A percentile compares a stretch with the other conserved stretches of the same genome.
These are phyloP conservation scores for Melipona quadrifasciata DNA, from an alignment of 1,140 invertebrate species.

Conservation along the genomic window DNA sequence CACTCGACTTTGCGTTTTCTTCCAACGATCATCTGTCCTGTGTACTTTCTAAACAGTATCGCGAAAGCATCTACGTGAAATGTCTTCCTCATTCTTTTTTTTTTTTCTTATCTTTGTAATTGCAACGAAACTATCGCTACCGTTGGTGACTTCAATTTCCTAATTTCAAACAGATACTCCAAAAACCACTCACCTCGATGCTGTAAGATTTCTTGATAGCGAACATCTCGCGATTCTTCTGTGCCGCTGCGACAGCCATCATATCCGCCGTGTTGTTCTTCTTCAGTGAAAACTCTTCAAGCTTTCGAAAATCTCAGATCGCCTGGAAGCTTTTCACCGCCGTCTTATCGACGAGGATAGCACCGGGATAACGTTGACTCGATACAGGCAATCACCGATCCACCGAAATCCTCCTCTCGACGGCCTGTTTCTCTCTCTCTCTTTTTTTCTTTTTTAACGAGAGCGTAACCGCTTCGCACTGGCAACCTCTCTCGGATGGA, in stretches of 20 bases:
- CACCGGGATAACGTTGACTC: not conserved
- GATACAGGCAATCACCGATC: not conserved
- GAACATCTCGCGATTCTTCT: constrained; percentile 96
- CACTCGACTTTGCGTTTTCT: not conserved
- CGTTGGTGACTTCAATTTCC: no score
- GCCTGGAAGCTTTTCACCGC: constrained; percentile 48
- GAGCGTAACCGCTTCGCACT: not conserved
- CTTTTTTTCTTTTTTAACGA: not conserved
- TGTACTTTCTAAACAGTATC: not conserved
- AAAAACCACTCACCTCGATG: constrained; percentile 93
- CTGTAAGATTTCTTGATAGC: constrained; percentile 98
- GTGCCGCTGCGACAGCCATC: constrained; percentile 93
- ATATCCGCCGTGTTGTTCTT: constrained; percentile 74
- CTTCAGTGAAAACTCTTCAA: constrained; percentile 25
- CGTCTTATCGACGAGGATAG: constrained; percentile 8
- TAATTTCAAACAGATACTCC: not conserved
- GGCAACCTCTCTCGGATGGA: not conserved
- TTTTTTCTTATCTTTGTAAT: not conserved
- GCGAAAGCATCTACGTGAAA: not conserved
- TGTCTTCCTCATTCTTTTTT: no score
- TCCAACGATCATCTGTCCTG: not conserved
- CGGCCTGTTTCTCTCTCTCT: not conserved
- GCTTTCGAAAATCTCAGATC: not conserved
- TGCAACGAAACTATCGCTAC: not conserved
- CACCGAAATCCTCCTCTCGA: constrained; percentile 4